phyloP scores from a whole-genome alignment of 2,113 vertebrate species.

The Melanerpes aurifrons region DNA sequence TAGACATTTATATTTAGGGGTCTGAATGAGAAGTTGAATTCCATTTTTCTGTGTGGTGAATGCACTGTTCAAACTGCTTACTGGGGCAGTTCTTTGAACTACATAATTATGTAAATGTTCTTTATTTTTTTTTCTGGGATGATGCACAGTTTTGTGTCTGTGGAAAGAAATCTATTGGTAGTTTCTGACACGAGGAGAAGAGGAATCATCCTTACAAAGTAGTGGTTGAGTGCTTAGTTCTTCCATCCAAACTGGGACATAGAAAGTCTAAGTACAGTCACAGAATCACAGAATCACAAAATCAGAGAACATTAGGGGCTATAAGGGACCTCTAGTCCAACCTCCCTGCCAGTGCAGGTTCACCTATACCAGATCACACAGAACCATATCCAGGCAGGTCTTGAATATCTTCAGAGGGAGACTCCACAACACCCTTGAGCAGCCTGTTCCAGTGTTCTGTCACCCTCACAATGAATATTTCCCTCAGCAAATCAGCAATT shows the following conservation, averaged over 20 bases:
- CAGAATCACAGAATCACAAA: no score
- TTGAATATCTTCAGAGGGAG: no score
- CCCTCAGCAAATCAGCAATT: background rate
- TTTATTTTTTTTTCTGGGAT: background rate
- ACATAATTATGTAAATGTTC: background rate
- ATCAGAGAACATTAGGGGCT: no score
- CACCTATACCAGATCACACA: no score
- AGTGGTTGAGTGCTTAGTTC: background rate
- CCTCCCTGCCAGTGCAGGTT: no score
- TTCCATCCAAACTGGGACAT: background rate
- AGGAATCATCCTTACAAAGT: background rate
- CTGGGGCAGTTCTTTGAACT: background rate
- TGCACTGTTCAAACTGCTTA: background rate
- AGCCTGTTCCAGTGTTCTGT: no score
- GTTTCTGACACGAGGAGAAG: accelerated
- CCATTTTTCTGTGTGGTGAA: background rate
- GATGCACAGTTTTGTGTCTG: background rate
- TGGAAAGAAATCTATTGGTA: background rate
- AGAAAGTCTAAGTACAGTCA: background rate
- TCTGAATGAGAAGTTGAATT: background rate
- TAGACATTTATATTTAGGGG: background rate
- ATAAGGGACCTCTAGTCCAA: no score
- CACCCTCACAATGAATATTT: no score
- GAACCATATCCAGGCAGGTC: no score
- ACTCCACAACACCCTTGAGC: no score